phyloP scores from a whole-genome alignment of 2,888 invertebrate genomes.

The Ectropis crepuscularia region DNA sequence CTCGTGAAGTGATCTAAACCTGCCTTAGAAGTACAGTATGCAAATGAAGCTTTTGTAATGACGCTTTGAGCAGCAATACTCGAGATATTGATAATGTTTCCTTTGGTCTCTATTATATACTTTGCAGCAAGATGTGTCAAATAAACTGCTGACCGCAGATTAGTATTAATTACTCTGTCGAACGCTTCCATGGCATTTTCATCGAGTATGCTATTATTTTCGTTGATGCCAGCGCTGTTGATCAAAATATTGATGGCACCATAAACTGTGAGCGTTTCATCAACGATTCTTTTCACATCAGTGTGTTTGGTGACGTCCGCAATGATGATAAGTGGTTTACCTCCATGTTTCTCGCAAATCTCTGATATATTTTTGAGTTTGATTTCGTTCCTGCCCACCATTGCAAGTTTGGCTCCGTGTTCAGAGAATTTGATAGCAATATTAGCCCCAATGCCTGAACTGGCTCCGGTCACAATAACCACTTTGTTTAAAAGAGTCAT shows the following conservation, averaged over 20 bases:
- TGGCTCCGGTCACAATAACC: neutral
- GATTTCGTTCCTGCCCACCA: neutral
- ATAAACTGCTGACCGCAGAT: too few species aligned
- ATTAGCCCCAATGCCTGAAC: neutral
- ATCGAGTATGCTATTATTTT: too few species aligned
- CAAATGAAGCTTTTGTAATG: constrained; percentile 24
- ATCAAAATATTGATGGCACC: neutral
- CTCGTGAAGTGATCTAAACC: constrained; percentile 94
- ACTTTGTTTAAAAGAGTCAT: neutral
- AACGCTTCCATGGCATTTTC: too few species aligned
- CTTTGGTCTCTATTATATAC: too few species aligned
- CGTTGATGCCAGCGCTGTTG: too few species aligned
- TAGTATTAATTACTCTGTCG: too few species aligned
- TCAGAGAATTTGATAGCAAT: neutral
- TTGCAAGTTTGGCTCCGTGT: neutral
- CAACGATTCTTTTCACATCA: neutral
- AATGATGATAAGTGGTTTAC: neutral
- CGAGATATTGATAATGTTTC: neutral
- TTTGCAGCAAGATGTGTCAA: too few species aligned
- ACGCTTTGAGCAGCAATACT: neutral
- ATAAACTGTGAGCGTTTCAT: neutral
- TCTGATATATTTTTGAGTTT: too few species aligned
- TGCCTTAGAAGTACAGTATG: constrained; percentile 46
- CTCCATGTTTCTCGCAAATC: too few species aligned
- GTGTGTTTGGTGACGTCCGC: neutral